Conservation (phyloP, 2,888 invertebrate species). For the Dysmachus trigonus region DNA sequence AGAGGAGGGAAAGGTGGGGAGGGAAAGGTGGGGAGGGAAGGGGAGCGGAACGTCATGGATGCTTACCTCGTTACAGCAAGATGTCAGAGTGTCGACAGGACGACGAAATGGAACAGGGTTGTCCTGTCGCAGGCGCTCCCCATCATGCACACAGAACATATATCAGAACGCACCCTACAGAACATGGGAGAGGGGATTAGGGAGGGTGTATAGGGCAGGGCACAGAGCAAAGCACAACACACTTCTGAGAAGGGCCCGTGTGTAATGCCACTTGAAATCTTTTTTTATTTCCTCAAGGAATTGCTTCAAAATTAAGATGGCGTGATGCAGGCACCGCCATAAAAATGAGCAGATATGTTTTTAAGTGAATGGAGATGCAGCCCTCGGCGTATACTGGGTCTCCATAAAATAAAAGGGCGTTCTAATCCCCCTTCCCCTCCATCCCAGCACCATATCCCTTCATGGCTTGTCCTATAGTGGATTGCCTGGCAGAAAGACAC, state of each 20-base stretch:
- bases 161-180: neutral
- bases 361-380: conserved; percentile 2
- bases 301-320: conserved; percentile 19
- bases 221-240: neutral
- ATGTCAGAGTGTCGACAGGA: neutral
- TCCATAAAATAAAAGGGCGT: conserved; percentile 16
- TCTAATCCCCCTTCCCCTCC: neutral
- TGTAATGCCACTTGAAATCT: neutral
- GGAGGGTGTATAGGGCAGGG: neutral
- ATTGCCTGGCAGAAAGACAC: neutral
- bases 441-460: neutral
- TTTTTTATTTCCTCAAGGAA: conserved; percentile 22
- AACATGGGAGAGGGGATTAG: no score
- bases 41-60: neutral
- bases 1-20: no score
- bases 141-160: neutral
- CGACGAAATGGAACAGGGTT: neutral
- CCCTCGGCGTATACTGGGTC: neutral
- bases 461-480: no score
- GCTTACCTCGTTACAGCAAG: neutral
- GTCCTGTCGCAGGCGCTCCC: neutral
- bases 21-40: no score
- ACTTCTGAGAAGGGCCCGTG: neutral
- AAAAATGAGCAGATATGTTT: conserved; percentile 32
- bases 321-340: conserved; percentile 14